Conservation (phyloP, 2,113 vertebrate genomes). For the Speoplatyrhinus poulsoni region DNA sequence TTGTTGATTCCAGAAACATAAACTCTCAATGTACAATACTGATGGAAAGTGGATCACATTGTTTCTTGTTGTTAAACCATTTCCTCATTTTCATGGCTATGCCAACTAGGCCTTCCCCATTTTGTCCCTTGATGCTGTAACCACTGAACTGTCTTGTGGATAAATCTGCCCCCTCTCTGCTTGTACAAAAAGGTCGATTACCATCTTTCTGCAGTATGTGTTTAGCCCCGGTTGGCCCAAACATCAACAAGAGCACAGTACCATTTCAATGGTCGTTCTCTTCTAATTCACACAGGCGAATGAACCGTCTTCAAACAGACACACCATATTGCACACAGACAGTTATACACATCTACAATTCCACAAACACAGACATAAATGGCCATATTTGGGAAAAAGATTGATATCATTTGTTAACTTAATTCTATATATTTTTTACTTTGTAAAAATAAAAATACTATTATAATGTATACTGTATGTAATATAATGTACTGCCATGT, state of each 20-base stretch:
- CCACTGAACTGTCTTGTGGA: neutral
- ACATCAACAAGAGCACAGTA: neutral
- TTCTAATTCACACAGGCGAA: neutral
- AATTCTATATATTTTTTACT: constrained; percentile 73
- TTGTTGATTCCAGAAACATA: constrained; percentile 1
- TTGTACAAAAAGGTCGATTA: neutral
- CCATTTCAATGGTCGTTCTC: neutral
- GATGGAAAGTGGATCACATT: neutral
- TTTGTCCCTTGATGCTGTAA: neutral
- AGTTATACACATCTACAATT: constrained; percentile 28
- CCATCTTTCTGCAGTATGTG: neutral
- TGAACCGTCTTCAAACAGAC: constrained; percentile 4
- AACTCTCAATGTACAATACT: constrained; percentile 6
- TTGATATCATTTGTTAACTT: constrained; percentile 64
- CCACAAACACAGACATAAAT: constrained; percentile 43
- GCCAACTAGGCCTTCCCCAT: neutral
- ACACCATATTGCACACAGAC: constrained; percentile 5
- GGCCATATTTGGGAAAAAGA: constrained; percentile 65
- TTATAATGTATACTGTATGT: constrained; percentile 41
- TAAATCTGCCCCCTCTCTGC: neutral
- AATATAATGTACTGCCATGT: constrained; percentile 58
- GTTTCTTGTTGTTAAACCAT: neutral
- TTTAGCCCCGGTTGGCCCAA: neutral
- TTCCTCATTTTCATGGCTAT: neutral
- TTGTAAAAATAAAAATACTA: constrained; percentile 61